phyloP scores from a whole-genome alignment of 2,888 invertebrate species.

The Patella pellucida region DNA sequence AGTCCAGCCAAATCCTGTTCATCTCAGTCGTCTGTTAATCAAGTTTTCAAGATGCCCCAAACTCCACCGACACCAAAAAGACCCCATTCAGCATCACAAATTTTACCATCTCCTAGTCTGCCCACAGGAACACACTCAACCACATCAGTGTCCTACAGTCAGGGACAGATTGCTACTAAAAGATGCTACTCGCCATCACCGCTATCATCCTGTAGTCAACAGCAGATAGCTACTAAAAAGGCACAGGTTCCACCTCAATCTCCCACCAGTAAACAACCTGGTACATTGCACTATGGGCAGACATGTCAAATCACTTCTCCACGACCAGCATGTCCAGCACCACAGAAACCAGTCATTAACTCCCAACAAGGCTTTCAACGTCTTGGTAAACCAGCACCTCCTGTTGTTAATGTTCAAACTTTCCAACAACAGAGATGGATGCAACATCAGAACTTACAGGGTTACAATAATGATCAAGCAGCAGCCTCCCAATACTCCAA shows the following conservation, averaged over 20 bases:
- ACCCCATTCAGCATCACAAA: constrained; percentile 51
- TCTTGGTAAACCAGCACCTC: constrained; percentile 51
- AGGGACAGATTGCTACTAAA: constrained; percentile 9
- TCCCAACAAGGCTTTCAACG: constrained; percentile 29
- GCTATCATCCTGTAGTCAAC: constrained; percentile 12
- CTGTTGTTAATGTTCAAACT: constrained; percentile 62
- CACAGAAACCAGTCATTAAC: constrained; percentile 17
- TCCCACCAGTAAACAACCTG: constrained; percentile 13
- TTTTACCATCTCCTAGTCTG: constrained; percentile 47
- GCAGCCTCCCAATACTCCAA: constrained; percentile 30
- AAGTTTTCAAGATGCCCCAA: constrained; percentile 60
- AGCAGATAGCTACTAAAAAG: not conserved
- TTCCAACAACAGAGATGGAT: constrained; percentile 46
- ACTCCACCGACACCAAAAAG: constrained; percentile 55
- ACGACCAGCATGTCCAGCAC: constrained; percentile 20
- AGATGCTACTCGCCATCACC: constrained; percentile 13
- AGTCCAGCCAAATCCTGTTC: constrained; percentile 41
- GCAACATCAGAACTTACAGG: constrained; percentile 20
- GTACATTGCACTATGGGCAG: constrained; percentile 25
- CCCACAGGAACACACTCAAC: constrained; percentile 24
- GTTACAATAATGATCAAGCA: constrained; percentile 19
- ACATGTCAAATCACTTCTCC: constrained; percentile 17
- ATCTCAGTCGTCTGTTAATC: constrained; percentile 19
- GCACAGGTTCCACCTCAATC: constrained; percentile 12
- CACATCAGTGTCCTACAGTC: constrained; percentile 14